Base-by-base conservation (phyloP, 2,113 vertebrate genomes). In the Pachycephala philippinensis region DNA sequence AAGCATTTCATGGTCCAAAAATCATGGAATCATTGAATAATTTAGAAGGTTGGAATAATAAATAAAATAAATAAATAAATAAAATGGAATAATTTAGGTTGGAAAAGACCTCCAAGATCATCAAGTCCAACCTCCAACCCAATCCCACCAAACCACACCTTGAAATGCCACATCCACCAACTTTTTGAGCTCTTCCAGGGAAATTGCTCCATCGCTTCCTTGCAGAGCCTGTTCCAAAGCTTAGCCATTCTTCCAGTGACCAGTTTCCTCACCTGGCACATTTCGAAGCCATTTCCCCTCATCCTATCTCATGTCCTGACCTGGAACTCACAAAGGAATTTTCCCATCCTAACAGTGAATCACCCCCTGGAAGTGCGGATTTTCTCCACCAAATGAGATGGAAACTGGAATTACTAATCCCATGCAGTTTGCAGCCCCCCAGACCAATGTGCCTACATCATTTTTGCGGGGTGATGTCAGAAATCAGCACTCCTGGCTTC, bases 401-500 rank as follows among this genome's bases (percentile, higher is more conserved):
- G 31, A 44, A 87, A 2, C 7, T 44, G 56, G 66, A 61, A 17
- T 69, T 63, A 3, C 17, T 8, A 24, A 78, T 21, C 18, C 37
- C 18, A 3, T 1, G 4, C 3, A 23, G 10, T 10, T 10, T 40
- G 14, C 1, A 2, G 20, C 37, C 7, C 37, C 12, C 21, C 66
- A 40, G 33, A 11, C 28, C 20, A 49, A 30, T 8, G n/a, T 59
- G 28, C 5, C 28, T 8, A 1, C 17, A 6, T 30, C 15, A 0
- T 39, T 64, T 50, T 7, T 0, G 1, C 3, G 1, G 1, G 2
- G 13, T 18, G 17, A 35, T 23, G 17, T 57, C 56, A 86, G 52
- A 54, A 79, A 50, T 44, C 39, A 42, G 13, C 28, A 16, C 23
- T 68, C 26, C 47, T 45, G 47, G 7, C 8, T 18, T 9, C 13